Conservation (phyloP, 2,888 invertebrate species). For the Drosophila flavopinicola region DNA sequence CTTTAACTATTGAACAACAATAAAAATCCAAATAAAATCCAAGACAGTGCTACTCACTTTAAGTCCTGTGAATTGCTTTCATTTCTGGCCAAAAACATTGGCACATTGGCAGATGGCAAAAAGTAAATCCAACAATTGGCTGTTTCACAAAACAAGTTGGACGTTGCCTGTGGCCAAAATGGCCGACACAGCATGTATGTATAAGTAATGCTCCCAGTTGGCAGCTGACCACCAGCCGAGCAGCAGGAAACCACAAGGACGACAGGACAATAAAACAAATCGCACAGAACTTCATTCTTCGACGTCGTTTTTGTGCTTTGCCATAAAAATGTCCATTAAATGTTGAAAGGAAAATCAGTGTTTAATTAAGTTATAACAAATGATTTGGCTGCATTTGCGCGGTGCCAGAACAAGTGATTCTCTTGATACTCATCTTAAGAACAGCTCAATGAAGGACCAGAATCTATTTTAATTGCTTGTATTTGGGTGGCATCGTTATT, state of each 20-base stretch:
- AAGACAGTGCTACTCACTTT: neutral
- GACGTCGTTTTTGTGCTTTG: slow-evolving; percentile 4
- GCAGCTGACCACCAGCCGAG: slow-evolving; percentile 50
- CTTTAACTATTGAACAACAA: neutral
- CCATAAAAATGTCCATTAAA: slow-evolving; percentile 46
- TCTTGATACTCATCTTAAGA: too few relatives aligned
- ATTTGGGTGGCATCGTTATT: slow-evolving; percentile 24
- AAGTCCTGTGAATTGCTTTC: slow-evolving; percentile 16
- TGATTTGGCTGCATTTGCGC: slow-evolving; percentile 55
- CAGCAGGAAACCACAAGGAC: slow-evolving; percentile 36
- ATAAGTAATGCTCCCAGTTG: slow-evolving; percentile 58
- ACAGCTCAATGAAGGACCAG: too few relatives aligned
- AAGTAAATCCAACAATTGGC: slow-evolving; percentile 66
- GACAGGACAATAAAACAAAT: slow-evolving; percentile 74
- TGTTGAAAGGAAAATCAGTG: slow-evolving; percentile 63
- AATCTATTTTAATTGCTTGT: slow-evolving; percentile 40
- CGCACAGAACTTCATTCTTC: slow-evolving; percentile 64
- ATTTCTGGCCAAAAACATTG: slow-evolving; percentile 23
- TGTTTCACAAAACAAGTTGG: slow-evolving; percentile 70
- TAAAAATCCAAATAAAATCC: slow-evolving; percentile 1
- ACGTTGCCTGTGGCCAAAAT: slow-evolving; percentile 46
- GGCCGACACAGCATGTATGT: slow-evolving; percentile 63
- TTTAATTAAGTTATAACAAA: slow-evolving; percentile 80
- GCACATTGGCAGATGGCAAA: slow-evolving; percentile 46
- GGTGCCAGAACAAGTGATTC: slow-evolving; percentile 12